Evolutionary conservation across 1,140 invertebrate species (phyloP).

Genomic region (Eciton burchellii): DNA sequence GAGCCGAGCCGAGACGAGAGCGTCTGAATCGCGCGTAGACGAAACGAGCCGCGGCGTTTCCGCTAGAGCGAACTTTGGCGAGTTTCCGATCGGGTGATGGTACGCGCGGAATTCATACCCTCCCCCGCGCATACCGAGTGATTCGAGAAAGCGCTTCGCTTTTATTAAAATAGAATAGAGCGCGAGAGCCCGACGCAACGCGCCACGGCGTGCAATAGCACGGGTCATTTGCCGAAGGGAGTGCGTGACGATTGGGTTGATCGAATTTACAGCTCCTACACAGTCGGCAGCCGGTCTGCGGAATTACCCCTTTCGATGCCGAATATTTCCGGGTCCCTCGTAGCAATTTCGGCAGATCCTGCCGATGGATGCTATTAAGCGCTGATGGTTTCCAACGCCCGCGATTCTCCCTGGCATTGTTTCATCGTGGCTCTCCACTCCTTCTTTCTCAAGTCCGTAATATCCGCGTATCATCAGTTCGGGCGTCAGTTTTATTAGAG

Average conservation of each 20-base stretch:
- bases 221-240: conserved; percentile 54
- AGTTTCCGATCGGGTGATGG: conserved; percentile 28
- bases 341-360: conserved; percentile 35
- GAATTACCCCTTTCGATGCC: conserved; percentile 45
- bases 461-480: background rate
- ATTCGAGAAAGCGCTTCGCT: conserved; percentile 26
- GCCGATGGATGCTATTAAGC: conserved; percentile 2
- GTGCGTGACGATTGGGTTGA: conserved; percentile 55
- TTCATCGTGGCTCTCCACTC: conserved; percentile 33
- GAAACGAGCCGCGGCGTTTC: conserved; percentile 30
- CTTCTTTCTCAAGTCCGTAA: conserved; percentile 8
- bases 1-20: conserved; percentile 11
- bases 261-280: conserved; percentile 51
- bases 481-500: conserved; percentile 18
- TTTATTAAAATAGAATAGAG: conserved; percentile 53
- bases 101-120: conserved; percentile 41
- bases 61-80: conserved; percentile 10
- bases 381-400: background rate
- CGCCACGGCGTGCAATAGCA: conserved; percentile 43
- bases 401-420: conserved; percentile 21
- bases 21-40: conserved; percentile 9
- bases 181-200: conserved; percentile 9
- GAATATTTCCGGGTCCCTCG: conserved; percentile 36
- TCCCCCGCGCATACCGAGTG: background rate
- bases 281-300: background rate